Percentiles rank a stretch among this genome's conserved stretches.
These are phyloP conservation scores for Portevinia maculata DNA, from an alignment of 2,888 invertebrate species.

Conservation along the genomic window DNA sequence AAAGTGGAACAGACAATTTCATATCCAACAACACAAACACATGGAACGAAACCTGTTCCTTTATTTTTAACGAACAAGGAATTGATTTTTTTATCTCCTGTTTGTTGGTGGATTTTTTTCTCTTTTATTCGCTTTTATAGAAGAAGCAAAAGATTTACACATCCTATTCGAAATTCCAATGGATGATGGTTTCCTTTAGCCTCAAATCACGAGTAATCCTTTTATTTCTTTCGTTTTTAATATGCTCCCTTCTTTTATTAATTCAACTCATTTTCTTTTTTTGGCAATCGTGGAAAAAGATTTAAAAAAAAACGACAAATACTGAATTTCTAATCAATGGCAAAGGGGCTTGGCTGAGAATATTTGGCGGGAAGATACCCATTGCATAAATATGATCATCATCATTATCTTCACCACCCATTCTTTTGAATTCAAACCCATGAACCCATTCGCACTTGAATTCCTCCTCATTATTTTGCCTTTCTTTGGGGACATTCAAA, in stretches of 20 bases:
- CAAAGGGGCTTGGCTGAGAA: slow-evolving; percentile 62
- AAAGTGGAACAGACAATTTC: slow-evolving; percentile 45
- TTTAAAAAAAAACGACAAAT: slow-evolving; percentile 19
- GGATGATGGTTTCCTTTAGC: slow-evolving; percentile 44
- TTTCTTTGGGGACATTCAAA: slow-evolving; percentile 6
- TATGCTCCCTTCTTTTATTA: slow-evolving; percentile 26
- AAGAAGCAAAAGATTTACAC: slow-evolving; percentile 41
- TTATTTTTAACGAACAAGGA: slow-evolving; percentile 57
- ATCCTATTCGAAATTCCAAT: slow-evolving; percentile 47
- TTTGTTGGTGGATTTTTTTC: slow-evolving; percentile 34
- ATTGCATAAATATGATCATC: slow-evolving; percentile 58
- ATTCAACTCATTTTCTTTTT: slow-evolving; percentile 27
- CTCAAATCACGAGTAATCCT: slow-evolving; percentile 56
- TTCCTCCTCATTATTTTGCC: slow-evolving; percentile 27
- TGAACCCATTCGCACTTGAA: slow-evolving; percentile 42
- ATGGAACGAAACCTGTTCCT: slow-evolving; percentile 45
- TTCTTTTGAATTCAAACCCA: no score
- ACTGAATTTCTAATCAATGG: slow-evolving; percentile 67
- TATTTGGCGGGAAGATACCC: slow-evolving; percentile 61
- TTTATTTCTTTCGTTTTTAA: slow-evolving; percentile 22
- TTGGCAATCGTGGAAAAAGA: slow-evolving; percentile 52
- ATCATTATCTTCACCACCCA: slow-evolving; percentile 25
- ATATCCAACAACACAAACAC: slow-evolving; percentile 39
- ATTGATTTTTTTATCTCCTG: slow-evolving; percentile 34
- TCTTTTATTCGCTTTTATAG: slow-evolving; percentile 41